A percentile compares a stretch with the other conserved stretches of the same genome.
Evolutionary conservation across 2,888 invertebrate species (phyloP).

Genomic region (Diarsia mendica): DNA sequence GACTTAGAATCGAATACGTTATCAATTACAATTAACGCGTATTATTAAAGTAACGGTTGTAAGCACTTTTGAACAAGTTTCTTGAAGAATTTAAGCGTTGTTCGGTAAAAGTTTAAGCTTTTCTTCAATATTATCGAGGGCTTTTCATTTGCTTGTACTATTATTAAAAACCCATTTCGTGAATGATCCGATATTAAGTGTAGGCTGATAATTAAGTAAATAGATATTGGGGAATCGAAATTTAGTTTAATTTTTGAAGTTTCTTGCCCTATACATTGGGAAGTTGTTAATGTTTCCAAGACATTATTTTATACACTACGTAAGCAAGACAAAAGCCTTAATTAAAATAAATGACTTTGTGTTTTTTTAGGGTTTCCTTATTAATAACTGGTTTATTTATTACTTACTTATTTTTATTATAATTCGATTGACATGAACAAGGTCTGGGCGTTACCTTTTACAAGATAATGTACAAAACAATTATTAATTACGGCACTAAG

Average conservation of each 20-base stretch:
- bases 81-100: conserved; percentile 79
- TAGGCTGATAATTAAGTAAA: conserved; percentile 70
- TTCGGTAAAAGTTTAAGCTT: conserved; percentile 82
- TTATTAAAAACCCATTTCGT: conserved; percentile 85
- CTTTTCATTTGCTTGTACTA: conserved; percentile 81
- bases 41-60: conserved; percentile 83
- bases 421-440: conserved; percentile 43
- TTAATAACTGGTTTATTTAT: conserved; percentile 44
- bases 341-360: conserved; percentile 38
- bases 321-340: conserved; percentile 15
- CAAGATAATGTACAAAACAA: conserved; percentile 25
- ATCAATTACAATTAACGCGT: conserved; percentile 85
- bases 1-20: conserved; percentile 81
- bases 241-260: conserved; percentile 54
- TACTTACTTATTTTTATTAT: conserved; percentile 34
- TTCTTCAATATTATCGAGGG: conserved; percentile 78
- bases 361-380: conserved; percentile 44
- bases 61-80: conserved; percentile 82
- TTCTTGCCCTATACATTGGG: conserved; percentile 38
- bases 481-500: conserved; percentile 21
- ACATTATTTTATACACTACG: not conserved
- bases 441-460: conserved; percentile 22
- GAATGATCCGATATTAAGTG: conserved; percentile 71
- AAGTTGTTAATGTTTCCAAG: conserved; percentile 28
- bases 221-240: conserved; percentile 55